These are phyloP conservation scores for Madoqua kirkii DNA, from an alignment of 2,113 vertebrate species.

Conservation along the genomic window DNA sequence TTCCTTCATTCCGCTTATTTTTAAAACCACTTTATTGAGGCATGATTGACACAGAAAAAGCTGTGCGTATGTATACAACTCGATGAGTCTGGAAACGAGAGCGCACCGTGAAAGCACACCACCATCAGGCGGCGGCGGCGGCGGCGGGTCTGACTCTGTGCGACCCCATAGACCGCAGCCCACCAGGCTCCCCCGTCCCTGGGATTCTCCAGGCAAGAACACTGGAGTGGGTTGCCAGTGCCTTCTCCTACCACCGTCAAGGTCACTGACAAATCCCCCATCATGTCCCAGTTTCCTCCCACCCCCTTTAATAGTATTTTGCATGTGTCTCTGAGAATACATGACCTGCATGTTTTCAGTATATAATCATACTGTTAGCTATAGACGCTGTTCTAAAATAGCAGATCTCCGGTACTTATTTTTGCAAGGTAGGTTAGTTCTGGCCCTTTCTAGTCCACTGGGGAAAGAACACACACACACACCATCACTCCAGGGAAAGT, in stretches of 20 bases:
- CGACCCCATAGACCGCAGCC: too few species aligned
- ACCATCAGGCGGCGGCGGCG: background rate
- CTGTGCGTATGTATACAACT: background rate
- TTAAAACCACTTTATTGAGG: background rate
- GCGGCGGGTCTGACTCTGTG: too few species aligned
- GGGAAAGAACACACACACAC: too few species aligned
- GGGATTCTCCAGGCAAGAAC: too few species aligned
- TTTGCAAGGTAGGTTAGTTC: background rate
- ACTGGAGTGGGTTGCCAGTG: too few species aligned
- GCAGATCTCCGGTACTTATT: background rate
- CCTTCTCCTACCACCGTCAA: background rate
- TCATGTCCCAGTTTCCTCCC: background rate
- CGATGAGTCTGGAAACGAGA: background rate
- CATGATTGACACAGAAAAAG: background rate
- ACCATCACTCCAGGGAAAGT: background rate
- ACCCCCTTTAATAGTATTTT: background rate
- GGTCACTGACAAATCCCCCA: background rate
- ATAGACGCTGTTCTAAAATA: background rate
- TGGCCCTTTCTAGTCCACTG: background rate
- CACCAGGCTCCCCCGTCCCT: too few species aligned
- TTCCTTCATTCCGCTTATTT: background rate
- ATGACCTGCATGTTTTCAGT: background rate
- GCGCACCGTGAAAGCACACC: rapidly evolving
- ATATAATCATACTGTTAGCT: background rate
- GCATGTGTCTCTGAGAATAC: background rate